Conservation (phyloP, 2,797 vertebrate genomes). For the Microctenopoma lineatum region DNA sequence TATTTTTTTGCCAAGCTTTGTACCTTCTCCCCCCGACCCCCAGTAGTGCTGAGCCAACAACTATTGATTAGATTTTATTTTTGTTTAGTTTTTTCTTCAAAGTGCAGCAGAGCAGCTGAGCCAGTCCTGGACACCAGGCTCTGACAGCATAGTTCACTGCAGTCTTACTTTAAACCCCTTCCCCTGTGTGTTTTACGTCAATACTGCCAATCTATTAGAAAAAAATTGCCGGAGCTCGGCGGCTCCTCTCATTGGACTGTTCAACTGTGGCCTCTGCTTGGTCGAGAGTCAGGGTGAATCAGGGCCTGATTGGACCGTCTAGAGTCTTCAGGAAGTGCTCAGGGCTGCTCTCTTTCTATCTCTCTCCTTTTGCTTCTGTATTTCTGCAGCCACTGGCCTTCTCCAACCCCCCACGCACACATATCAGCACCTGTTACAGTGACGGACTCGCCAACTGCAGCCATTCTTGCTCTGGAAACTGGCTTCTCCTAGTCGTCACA, state of each 20-base stretch:
- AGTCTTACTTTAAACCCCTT: constrained; percentile 65
- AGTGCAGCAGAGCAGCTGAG: constrained; percentile 37
- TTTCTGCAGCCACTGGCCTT: constrained; percentile 26
- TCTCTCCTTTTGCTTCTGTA: not conserved
- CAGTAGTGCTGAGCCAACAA: constrained; percentile 67
- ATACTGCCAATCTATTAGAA: constrained; percentile 72
- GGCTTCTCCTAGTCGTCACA: not conserved
- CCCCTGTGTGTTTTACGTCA: constrained; percentile 13
- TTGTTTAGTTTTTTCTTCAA: not conserved
- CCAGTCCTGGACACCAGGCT: constrained; percentile 23
- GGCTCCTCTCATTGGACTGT: constrained; percentile 51
- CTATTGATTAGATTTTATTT: constrained; percentile 23
- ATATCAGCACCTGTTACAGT: constrained; percentile 53
- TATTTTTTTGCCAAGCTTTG: constrained; percentile 75
- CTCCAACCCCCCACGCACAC: constrained; percentile 25
- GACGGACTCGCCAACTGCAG: constrained; percentile 27
- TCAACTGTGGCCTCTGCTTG: constrained; percentile 53
- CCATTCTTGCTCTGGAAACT: constrained; percentile 10
- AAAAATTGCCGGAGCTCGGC: constrained; percentile 28
- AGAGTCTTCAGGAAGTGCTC: constrained; percentile 61
- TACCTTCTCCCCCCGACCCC: constrained; percentile 49
- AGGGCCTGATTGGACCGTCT: constrained; percentile 34
- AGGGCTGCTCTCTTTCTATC: constrained; percentile 21
- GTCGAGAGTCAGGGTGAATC: constrained; percentile 37
- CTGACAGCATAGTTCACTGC: constrained; percentile 44